Base-by-base conservation (phyloP, 2,797 vertebrate species). In the Luscinia megarhynchos region DNA sequence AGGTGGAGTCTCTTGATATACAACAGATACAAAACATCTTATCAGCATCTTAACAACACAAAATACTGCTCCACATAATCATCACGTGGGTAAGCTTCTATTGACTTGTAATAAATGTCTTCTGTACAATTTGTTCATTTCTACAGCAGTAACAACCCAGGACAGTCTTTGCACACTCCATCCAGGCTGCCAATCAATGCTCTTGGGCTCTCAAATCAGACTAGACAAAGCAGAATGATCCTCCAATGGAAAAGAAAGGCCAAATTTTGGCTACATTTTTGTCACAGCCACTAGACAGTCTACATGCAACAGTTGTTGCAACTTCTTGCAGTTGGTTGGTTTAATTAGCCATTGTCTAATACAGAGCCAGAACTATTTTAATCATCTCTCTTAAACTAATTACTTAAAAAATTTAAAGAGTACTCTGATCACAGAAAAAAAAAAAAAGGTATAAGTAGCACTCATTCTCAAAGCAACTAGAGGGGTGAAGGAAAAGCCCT, bases 51-150 rank as follows among this genome's bases (percentile, higher is more conserved):
- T 69, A 83, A 59, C 1, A 0, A 41, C 14, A 57, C 2, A 57
- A 67, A 90, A 90, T 21, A 48, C 15, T 32, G 23, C 29, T 66
- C 18, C 6, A 2, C 16, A n/a, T 21, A 85, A 67, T 36, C 22
- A 36, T 55, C 26, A 22, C 2, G 0, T 0, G 3, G n/a, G 3
- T 30, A 59, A 29, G 8, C 19, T 89, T 67, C 22, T 68, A 3
- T 0, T 41, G 17, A 30, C 64, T 50, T 32, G 29, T 40, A 70
- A 61, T 20, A 51, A 67, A 43, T 1, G 0, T 11, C 27, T 61
- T 53, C 17, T 1, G n/a, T 20, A 57, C 18, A 50, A 34, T 38
- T 19, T 43, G 18, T 78, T 53, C 26, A 15, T 14, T 70, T 48
- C 45, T 26, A 40, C 29, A 67, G 32, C 45, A 83, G 10, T n/a